Evolutionary conservation across 2,113 vertebrate species (phyloP).

Genomic region (Callocephalon fimbriatum): DNA sequence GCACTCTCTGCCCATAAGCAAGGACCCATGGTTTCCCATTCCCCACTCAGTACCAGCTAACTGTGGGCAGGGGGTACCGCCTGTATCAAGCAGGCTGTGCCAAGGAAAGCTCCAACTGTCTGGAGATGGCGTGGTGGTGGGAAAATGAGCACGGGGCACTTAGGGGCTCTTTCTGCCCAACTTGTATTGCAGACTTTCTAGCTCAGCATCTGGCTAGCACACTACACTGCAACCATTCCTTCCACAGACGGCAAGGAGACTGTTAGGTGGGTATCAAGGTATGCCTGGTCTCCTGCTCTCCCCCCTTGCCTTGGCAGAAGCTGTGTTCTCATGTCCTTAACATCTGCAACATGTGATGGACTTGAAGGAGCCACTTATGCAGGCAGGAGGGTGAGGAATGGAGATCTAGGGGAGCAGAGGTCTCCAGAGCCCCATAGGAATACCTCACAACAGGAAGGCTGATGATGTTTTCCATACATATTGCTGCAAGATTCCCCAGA

Average conservation of each 20-base stretch:
- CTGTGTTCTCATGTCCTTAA: background rate
- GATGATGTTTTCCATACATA: background rate
- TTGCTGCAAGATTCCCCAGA: background rate
- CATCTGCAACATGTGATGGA: background rate
- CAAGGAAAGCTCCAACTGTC: background rate
- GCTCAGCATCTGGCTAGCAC: background rate
- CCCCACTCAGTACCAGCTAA: background rate
- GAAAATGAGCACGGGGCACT: background rate
- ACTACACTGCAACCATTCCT: background rate
- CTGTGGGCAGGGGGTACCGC: background rate
- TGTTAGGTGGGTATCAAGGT: background rate
- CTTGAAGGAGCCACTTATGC: background rate
- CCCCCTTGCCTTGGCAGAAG: background rate
- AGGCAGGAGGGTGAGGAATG: background rate
- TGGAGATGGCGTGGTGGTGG: background rate
- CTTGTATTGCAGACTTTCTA: background rate
- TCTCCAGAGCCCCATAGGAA: background rate
- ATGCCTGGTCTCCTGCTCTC: background rate
- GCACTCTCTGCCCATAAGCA: background rate
- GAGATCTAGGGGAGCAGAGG: background rate
- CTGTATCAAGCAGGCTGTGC: background rate
- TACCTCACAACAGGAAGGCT: background rate
- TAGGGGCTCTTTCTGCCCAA: background rate
- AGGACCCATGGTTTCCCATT: background rate
- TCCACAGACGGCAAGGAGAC: background rate